These are phyloP conservation scores for Orchesella flavescens DNA, from an alignment of 2,888 invertebrate genomes.

Conservation along the genomic window DNA sequence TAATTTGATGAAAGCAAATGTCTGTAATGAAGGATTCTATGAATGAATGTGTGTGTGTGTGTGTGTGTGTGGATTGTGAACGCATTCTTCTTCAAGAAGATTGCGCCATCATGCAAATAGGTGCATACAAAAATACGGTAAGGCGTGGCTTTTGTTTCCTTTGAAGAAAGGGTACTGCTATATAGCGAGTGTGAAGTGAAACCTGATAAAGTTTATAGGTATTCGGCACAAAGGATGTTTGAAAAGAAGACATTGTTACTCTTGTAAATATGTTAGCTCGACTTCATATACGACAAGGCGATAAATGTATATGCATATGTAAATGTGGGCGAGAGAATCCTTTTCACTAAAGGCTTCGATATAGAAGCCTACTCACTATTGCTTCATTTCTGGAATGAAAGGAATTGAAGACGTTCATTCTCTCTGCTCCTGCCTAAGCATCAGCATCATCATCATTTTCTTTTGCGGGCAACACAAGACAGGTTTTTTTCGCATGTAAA, in stretches of 20 bases:
- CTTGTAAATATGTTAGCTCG: conserved; percentile 1
- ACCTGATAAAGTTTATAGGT: not conserved
- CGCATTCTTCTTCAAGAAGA: conserved; percentile 41
- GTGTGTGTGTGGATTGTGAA: not conserved
- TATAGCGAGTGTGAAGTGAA: not conserved
- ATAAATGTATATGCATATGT: conserved; percentile 8
- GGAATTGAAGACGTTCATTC: conserved; percentile 12
- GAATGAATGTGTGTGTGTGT: not conserved
- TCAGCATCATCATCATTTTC: too few species aligned
- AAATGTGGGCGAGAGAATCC: conserved; percentile 42
- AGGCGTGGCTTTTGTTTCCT: conserved; percentile 49
- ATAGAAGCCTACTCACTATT: conserved; percentile 10
- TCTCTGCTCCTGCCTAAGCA: not conserved
- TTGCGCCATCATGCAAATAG: conserved; percentile 56
- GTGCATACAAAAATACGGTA: conserved; percentile 57
- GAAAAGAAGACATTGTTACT: conserved; percentile 21
- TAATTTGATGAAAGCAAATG: conserved; percentile 46
- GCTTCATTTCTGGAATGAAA: conserved; percentile 19
- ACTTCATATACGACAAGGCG: not conserved
- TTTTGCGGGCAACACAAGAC: conserved; percentile 39
- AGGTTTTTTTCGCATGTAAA: conserved; percentile 59
- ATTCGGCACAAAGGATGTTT: conserved; percentile 14
- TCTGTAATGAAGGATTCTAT: not conserved
- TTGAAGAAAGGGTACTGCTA: not conserved
- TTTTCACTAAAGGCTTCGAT: not conserved